Conservation (phyloP, 2,113 vertebrate species). For the Ictalurus punctatus region DNA sequence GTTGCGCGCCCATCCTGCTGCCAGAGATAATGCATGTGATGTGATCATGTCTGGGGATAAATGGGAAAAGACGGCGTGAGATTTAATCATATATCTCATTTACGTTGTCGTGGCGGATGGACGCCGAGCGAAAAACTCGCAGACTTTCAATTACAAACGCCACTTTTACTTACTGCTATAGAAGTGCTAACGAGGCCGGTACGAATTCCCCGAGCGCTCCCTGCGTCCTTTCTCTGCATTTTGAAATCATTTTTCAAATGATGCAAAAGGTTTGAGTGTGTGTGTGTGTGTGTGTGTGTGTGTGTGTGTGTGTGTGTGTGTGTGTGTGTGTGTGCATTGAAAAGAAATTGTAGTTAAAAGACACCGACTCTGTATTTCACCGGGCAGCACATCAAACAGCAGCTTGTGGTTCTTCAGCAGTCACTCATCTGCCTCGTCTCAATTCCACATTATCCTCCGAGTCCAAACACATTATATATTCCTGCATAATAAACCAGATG, state of each 20-base stretch:
- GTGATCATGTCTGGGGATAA: background rate
- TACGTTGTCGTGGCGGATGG: background rate
- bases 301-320: slow-evolving; percentile 24
- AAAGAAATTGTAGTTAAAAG: slow-evolving; percentile 44
- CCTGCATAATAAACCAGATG: slow-evolving; percentile 57
- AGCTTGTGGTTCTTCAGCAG: slow-evolving; percentile 40
- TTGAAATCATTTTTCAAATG: background rate
- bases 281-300: slow-evolving; percentile 31
- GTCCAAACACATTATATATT: slow-evolving; percentile 58
- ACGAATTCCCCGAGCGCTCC: background rate
- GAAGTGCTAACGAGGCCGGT: slow-evolving; percentile 2
- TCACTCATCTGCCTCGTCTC: slow-evolving; percentile 55
- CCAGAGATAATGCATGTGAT: slow-evolving; percentile 24
- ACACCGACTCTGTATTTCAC: slow-evolving; percentile 53
- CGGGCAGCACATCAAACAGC: slow-evolving; percentile 42
- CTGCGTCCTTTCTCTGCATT: background rate
- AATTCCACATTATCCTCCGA: slow-evolving; percentile 48
- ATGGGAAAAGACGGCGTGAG: background rate
- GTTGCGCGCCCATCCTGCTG: background rate
- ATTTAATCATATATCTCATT: slow-evolving; percentile 7
- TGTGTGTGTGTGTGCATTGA: background rate
- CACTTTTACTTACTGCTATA: slow-evolving; percentile 28
- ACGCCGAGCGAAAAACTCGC: background rate
- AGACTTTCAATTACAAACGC: background rate
- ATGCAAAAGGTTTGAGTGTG: background rate